Percentiles rank a stretch among this genome's conserved stretches.
Evolutionary conservation across 2,113 vertebrate genomes (phyloP).

Genomic region (Mobula birostris): DNA sequence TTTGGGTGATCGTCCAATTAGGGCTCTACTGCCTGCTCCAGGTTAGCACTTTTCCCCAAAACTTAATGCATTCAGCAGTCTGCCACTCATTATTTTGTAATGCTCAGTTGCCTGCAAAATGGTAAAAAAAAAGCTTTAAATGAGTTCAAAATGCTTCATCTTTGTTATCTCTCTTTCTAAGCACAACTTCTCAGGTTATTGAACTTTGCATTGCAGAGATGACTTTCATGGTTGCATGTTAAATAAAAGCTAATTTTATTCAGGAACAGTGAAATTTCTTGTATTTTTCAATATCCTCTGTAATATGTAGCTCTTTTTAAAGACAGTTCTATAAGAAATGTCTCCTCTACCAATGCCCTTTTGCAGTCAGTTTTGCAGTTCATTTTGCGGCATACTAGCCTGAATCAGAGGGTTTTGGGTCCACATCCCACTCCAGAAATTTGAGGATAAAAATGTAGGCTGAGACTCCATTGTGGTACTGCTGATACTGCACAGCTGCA

Average conservation of each 20-base stretch:
- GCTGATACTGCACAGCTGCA: too few species aligned
- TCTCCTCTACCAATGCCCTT: not conserved
- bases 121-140: not conserved
- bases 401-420: too few species aligned
- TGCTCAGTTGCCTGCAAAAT: not conserved
- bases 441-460: too few species aligned
- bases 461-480: too few species aligned
- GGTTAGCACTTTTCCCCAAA: constrained; percentile 47
- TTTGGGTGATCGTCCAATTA: constrained; percentile 39
- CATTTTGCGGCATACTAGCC: too few species aligned
- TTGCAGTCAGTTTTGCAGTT: too few species aligned
- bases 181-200: not conserved
- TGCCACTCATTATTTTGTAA: not conserved
- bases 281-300: too few species aligned
- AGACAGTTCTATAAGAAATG: not conserved
- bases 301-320: not conserved
- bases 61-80: not conserved
- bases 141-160: not conserved
- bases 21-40: constrained; percentile 50
- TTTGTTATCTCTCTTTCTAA: not conserved
- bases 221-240: not conserved
- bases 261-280: too few species aligned
- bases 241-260: not conserved
- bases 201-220: not conserved
- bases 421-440: too few species aligned